Percentiles rank a stretch among this genome's conserved stretches.
Conservation (phyloP, 2,888 invertebrate species). For the Dicyrtomina minuta region DNA sequence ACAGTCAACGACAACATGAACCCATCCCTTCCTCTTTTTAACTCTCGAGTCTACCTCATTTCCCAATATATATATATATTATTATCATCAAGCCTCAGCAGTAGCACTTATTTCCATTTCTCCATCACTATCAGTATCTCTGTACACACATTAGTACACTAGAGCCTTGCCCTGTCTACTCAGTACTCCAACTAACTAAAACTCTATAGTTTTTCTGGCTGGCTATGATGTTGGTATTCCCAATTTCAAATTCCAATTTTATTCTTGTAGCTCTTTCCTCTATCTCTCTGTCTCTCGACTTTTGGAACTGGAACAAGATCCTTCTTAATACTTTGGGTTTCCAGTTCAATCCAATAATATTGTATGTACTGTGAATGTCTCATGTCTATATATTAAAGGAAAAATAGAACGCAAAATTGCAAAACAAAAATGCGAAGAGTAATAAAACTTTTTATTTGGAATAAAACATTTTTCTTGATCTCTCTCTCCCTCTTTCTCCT, state of each 20-base stretch:
- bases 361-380: too few relatives aligned
- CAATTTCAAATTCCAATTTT: not conserved
- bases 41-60: too few relatives aligned
- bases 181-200: too few relatives aligned
- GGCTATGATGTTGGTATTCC: not conserved
- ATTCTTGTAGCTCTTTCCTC: not conserved
- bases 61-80: too few relatives aligned
- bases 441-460: constrained; percentile 23
- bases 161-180: too few relatives aligned
- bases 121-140: too few relatives aligned
- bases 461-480: constrained; percentile 1
- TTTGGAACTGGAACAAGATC: constrained; percentile 35
- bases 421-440: constrained; percentile 6
- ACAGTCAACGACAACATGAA: too few relatives aligned
- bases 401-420: constrained; percentile 1
- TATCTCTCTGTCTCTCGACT: constrained; percentile 3
- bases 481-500: too few relatives aligned
- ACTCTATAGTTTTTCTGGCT: too few relatives aligned
- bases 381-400: constrained; percentile 1
- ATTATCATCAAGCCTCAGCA: too few relatives aligned
- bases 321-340: not conserved
- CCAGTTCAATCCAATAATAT: constrained; percentile 17
- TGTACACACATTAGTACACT: too few relatives aligned
- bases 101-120: too few relatives aligned
- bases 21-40: not conserved